Conservation (phyloP, 2,113 vertebrate genomes). For the Tetraodon nigroviridis region DNA sequence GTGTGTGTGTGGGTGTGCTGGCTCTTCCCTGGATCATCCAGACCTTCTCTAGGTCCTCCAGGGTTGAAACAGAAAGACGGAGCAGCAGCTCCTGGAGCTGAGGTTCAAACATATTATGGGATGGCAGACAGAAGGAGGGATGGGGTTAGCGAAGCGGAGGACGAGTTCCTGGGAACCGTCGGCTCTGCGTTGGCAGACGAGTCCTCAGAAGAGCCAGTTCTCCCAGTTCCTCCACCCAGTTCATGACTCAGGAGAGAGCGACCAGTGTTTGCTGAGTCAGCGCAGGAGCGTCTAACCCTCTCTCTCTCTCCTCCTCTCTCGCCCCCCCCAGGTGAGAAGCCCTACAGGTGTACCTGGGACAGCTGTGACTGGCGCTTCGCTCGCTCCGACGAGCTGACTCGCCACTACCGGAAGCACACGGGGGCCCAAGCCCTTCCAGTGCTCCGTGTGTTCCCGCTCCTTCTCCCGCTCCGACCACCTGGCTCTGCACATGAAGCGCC, state of each 20-base stretch:
- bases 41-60: too few relatives aligned
- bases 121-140: constrained; percentile 12
- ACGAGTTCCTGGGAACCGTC: too few relatives aligned
- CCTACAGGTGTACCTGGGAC: constrained; percentile 96
- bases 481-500: constrained; percentile 98
- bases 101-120: constrained; percentile 5
- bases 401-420: constrained; percentile 96
- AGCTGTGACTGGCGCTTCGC: constrained; percentile 98
- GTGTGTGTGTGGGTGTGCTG: constrained; percentile 5
- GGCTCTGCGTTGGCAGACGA: constrained; percentile 26
- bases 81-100: constrained; percentile 16
- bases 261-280: constrained; percentile 1
- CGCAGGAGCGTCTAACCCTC: too few relatives aligned
- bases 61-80: too few relatives aligned
- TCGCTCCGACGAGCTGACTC: constrained; percentile 92
- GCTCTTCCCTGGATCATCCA: background rate
- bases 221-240: constrained; percentile 49
- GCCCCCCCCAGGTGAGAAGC: constrained; percentile 94
- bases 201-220: constrained; percentile 52
- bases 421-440: constrained; percentile 98
- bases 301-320: background rate
- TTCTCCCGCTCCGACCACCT: constrained; percentile 97
- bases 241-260: constrained; percentile 28
- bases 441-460: constrained; percentile 91
- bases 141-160: constrained; percentile 9